Evolutionary conservation across 1,140 invertebrate genomes (phyloP).

Genomic region (Bombus pyrosoma): DNA sequence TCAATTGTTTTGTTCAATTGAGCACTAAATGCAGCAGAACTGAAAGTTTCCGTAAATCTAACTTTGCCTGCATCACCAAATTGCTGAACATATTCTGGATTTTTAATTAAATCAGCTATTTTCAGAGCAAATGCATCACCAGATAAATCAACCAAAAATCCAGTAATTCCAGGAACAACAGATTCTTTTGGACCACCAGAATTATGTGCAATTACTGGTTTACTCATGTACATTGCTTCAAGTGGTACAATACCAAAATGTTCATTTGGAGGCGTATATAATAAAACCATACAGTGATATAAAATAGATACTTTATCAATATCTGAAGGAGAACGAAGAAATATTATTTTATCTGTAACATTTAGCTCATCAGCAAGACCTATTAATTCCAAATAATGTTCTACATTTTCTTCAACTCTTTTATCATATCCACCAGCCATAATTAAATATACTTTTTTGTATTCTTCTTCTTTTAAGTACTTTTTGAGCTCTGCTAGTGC

Average conservation of each 20-base stretch:
- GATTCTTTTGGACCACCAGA: conserved; percentile 98
- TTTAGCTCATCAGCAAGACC: conserved; percentile 85
- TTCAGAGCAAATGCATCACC: conserved; percentile 89
- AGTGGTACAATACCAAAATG: conserved; percentile 99
- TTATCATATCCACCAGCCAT: conserved; percentile 98
- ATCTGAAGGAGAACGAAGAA: conserved; percentile 94
- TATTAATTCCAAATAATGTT: conserved; percentile 92
- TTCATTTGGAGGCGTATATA: conserved; percentile 98
- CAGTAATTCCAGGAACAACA: conserved; percentile 93
- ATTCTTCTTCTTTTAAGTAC: conserved; percentile 83
- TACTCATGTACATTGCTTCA: conserved; percentile 97
- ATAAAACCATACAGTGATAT: conserved; percentile 87
- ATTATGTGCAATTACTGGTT: conserved; percentile 97
- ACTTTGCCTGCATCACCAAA: conserved; percentile 85
- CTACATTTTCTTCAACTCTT: conserved; percentile 93
- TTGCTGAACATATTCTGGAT: conserved; percentile 82
- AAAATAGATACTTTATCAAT: conserved; percentile 92
- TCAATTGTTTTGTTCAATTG: conserved; percentile 83
- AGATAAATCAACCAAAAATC: conserved; percentile 91
- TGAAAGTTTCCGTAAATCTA: conserved; percentile 86
- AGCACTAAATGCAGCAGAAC: conserved; percentile 85
- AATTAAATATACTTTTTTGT: conserved; percentile 90
- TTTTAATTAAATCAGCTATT: conserved; percentile 88
- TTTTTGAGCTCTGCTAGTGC: conserved; percentile 88
- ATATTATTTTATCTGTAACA: conserved; percentile 90